Conservation (phyloP, 2,888 invertebrate genomes). For the Steinernema carpocapsae region DNA sequence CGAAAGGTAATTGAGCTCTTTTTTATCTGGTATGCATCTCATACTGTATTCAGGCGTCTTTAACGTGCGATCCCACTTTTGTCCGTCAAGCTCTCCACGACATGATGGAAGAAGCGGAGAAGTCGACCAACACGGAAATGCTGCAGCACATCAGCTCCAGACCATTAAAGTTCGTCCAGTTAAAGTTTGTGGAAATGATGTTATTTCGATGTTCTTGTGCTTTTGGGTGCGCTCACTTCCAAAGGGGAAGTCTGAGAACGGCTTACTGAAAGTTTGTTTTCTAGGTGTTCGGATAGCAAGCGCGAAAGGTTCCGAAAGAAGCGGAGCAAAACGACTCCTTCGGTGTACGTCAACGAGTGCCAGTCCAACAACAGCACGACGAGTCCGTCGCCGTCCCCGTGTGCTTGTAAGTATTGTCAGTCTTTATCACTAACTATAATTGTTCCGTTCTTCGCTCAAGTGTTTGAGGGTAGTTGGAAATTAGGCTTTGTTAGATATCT, state of each 20-base stretch:
- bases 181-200: too few relatives aligned
- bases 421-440: too few relatives aligned
- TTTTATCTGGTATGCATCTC: too few relatives aligned
- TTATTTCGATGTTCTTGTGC: background rate
- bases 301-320: conserved; percentile 55
- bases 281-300: conserved; percentile 44
- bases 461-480: too few relatives aligned
- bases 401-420: background rate
- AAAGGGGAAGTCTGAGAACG: background rate
- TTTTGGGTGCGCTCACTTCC: background rate
- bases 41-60: background rate
- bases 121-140: conserved; percentile 53
- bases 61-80: conserved; percentile 22
- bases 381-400: conserved; percentile 26
- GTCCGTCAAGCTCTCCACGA: conserved; percentile 77
- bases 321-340: conserved; percentile 57
- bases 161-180: background rate
- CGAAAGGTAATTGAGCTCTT: background rate
- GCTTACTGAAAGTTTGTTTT: background rate
- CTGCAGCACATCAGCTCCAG: background rate
- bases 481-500: background rate
- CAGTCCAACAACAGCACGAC: conserved; percentile 4
- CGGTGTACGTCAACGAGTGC: conserved; percentile 41
- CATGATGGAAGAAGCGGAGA: conserved; percentile 82
- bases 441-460: too few relatives aligned